These are phyloP conservation scores for Trachelus iudaicus DNA, from an alignment of 2,888 invertebrate genomes.

Conservation along the genomic window DNA sequence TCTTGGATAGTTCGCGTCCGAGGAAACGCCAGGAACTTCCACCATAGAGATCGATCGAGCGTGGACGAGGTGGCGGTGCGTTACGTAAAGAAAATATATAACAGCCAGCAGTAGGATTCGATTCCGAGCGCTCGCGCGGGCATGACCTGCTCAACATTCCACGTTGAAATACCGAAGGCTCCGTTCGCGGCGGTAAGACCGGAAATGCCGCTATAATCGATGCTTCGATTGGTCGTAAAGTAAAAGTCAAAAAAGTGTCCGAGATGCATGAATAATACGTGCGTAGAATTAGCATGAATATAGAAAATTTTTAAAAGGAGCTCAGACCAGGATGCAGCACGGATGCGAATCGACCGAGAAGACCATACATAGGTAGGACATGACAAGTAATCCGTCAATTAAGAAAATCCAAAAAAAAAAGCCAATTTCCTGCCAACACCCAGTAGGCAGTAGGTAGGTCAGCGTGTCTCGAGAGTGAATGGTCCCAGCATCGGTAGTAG, in stretches of 20 bases:
- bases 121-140: constrained; percentile 36
- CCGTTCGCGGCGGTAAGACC: neutral
- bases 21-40: neutral
- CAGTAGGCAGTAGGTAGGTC: neutral
- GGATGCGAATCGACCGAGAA: neutral
- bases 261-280: neutral
- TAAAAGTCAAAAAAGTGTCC: neutral
- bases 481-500: neutral
- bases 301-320: neutral
- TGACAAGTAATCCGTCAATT: neutral
- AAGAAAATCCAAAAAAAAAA: neutral
- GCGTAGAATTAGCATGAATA: neutral
- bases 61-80: neutral
- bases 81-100: neutral
- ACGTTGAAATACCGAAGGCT: neutral
- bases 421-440: neutral
- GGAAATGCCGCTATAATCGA: neutral
- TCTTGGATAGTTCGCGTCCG: neutral
- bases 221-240: neutral
- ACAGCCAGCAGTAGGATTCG: constrained; percentile 7
- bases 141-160: constrained; percentile 39
- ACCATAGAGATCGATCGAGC: neutral
- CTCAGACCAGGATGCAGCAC: neutral
- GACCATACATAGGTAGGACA: neutral
- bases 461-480: neutral